Conservation (phyloP, 1,140 invertebrate species). For the Drosophila ironensis region DNA sequence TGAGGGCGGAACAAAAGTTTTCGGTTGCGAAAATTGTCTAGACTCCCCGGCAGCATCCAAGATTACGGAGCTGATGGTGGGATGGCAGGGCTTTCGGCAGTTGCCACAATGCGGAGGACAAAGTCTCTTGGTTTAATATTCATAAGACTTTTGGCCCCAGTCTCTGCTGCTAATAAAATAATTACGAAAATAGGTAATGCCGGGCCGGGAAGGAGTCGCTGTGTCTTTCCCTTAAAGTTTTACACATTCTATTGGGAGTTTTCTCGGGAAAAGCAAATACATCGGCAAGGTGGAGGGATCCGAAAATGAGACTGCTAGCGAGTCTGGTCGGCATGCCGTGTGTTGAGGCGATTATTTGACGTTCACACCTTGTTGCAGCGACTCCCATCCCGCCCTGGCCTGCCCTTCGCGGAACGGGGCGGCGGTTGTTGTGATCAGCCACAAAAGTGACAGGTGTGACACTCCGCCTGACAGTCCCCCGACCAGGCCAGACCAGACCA, state of each 20-base stretch:
- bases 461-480: slow-evolving; percentile 54
- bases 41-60: slow-evolving; percentile 16
- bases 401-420: slow-evolving; percentile 9
- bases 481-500: slow-evolving; percentile 8
- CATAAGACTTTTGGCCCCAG: slow-evolving; percentile 51
- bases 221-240: slow-evolving; percentile 62
- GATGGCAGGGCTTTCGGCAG: slow-evolving; percentile 35
- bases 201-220: slow-evolving; percentile 16
- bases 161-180: slow-evolving; percentile 65
- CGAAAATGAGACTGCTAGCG: background rate
- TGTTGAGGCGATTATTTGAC: slow-evolving; percentile 73
- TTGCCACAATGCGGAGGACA: slow-evolving; percentile 48
- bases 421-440: slow-evolving; percentile 77
- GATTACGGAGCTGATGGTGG: background rate
- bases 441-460: slow-evolving; percentile 78
- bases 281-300: background rate
- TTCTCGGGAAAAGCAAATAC: slow-evolving; percentile 68
- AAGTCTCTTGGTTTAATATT: slow-evolving; percentile 65
- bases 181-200: slow-evolving; percentile 62
- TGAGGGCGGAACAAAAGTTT: slow-evolving; percentile 46
- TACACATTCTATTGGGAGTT: slow-evolving; percentile 61
- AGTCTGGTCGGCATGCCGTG: slow-evolving; percentile 47
- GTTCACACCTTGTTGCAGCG: slow-evolving; percentile 71
- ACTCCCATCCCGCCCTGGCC: slow-evolving; percentile 3
- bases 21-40: slow-evolving; percentile 36